Percentiles rank a stretch among this genome's conserved stretches.
phyloP scores from a whole-genome alignment of 2,888 invertebrate genomes.

The Aspidapion aeneum region DNA sequence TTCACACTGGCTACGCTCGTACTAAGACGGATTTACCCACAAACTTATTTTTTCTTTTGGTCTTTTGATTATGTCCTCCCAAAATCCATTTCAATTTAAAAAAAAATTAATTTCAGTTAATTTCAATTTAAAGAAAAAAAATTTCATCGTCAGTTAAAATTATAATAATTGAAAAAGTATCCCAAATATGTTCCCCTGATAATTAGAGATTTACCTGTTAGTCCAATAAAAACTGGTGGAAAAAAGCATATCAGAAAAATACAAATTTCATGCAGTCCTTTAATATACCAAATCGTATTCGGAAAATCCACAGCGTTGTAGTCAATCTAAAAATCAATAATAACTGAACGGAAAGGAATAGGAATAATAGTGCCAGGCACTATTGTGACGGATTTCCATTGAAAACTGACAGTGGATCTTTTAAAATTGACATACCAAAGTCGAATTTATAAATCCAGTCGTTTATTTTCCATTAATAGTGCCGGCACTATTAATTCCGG shows the following conservation, averaged over 20 bases:
- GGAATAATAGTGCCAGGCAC: too few species aligned
- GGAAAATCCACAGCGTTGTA: slow-evolving; percentile 49
- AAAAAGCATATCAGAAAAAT: slow-evolving; percentile 59
- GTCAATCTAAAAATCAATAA: slow-evolving; percentile 39
- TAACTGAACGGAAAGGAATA: too few species aligned
- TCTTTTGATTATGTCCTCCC: too few species aligned
- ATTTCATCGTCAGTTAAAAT: neutral
- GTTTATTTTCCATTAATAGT: too few species aligned
- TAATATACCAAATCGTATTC: slow-evolving; percentile 63
- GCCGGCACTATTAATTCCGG: too few species aligned
- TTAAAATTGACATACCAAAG: too few species aligned
- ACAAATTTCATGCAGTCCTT: slow-evolving; percentile 57
- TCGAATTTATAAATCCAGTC: too few species aligned
- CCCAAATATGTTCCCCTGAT: slow-evolving; percentile 9
- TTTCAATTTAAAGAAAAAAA: neutral
- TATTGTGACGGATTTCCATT: too few species aligned
- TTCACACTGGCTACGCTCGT: too few species aligned
- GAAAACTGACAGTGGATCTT: too few species aligned
- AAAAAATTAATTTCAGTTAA: neutral
- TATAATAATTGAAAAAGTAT: neutral
- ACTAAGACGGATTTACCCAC: neutral
- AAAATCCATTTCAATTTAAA: neutral
- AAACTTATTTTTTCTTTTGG: neutral
- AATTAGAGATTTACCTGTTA: slow-evolving; percentile 19
- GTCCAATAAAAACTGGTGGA: slow-evolving; percentile 59